Conservation (phyloP, 2,797 vertebrate genomes). For the Neosilurus mollespiculum region DNA sequence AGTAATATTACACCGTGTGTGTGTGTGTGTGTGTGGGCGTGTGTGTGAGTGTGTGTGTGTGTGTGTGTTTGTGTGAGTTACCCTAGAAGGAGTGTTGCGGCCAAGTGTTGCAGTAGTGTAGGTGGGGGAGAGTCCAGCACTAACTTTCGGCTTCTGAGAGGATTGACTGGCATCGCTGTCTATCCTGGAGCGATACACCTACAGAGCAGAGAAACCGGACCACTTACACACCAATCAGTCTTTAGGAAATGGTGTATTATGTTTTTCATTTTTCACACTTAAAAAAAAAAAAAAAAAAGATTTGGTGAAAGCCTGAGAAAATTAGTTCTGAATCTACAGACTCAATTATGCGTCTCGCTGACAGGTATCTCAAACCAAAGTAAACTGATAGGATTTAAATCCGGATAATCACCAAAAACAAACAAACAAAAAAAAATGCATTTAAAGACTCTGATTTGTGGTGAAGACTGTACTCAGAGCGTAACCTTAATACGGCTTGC, state of each 20-base stretch:
- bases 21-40: not conserved
- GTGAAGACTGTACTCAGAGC: not conserved
- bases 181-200: conserved; percentile 89
- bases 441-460: not conserved
- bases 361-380: not conserved
- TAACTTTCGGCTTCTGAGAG: conserved; percentile 68
- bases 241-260: not conserved
- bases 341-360: not conserved
- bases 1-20: not conserved
- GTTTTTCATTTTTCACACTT: not conserved
- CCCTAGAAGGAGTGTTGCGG: conserved; percentile 83
- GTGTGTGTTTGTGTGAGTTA: conserved; percentile 53
- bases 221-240: not conserved
- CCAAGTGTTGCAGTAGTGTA: conserved; percentile 82
- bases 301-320: not conserved
- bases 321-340: not conserved
- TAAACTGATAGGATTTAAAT: not conserved
- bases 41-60: conserved; percentile 2
- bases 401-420: no score
- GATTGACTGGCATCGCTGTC: conserved; percentile 74
- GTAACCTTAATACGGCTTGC: not conserved
- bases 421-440: not conserved
- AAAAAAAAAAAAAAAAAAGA: not conserved
- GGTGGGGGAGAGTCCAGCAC: conserved; percentile 78
- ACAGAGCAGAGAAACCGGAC: conserved; percentile 20